Evolutionary conservation across 2,888 invertebrate species (phyloP).

Genomic region (Lathronympha strigana): DNA sequence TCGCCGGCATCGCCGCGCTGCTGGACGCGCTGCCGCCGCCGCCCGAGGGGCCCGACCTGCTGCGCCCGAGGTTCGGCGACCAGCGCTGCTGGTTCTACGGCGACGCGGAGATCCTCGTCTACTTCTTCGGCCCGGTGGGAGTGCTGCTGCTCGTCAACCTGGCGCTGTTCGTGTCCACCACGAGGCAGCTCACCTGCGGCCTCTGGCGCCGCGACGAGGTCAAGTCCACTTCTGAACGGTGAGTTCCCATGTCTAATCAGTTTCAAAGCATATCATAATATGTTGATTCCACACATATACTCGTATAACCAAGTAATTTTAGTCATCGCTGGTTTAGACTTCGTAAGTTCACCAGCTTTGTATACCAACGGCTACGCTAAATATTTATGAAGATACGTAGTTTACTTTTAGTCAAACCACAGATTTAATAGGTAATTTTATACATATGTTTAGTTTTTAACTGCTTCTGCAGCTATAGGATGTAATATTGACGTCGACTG

Average conservation of each 20-base stretch:
- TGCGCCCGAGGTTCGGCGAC: slow-evolving; percentile 91
- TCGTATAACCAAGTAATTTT: no score
- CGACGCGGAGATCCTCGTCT: slow-evolving; percentile 91
- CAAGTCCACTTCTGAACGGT: slow-evolving; percentile 88
- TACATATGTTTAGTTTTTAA: no score
- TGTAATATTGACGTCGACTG: no score
- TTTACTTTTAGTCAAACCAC: no score
- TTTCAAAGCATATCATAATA: no score
- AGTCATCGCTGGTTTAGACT: no score
- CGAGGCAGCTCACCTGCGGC: slow-evolving; percentile 93
- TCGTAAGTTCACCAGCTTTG: no score
- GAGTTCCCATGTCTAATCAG: slow-evolving; percentile 42
- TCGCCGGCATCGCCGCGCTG: slow-evolving; percentile 89
- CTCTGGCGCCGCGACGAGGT: slow-evolving; percentile 95
- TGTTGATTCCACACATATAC: no score
- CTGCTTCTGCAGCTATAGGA: no score
- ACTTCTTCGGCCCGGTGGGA: slow-evolving; percentile 94
- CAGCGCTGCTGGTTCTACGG: slow-evolving; percentile 94
- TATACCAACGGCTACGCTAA: no score
- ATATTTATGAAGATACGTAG: no score
- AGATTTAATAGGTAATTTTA: no score
- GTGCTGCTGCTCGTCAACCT: slow-evolving; percentile 90
- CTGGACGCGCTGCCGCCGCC: slow-evolving; percentile 87
- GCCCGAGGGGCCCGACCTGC: slow-evolving; percentile 82
- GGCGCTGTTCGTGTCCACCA: slow-evolving; percentile 91